Evolutionary conservation across 2,113 vertebrate species (phyloP).

Genomic region (Cottus gobio): DNA sequence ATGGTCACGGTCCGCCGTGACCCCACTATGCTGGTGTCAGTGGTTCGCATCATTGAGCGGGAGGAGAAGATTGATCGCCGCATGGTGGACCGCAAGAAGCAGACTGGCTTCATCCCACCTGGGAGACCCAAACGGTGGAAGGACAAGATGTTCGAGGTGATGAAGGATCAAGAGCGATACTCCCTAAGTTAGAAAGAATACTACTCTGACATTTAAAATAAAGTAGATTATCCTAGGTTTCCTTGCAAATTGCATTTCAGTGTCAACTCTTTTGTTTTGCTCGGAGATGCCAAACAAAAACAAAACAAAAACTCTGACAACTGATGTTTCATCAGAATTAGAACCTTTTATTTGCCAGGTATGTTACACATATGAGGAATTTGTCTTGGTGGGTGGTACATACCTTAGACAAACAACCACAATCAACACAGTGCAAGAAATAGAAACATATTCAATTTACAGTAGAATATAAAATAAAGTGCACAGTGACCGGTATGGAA

Average conservation of each 20-base stretch:
- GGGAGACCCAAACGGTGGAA: slow-evolving; percentile 96
- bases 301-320: no score
- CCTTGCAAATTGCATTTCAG: neutral
- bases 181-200: neutral
- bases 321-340: no score
- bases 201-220: neutral
- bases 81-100: slow-evolving; percentile 94
- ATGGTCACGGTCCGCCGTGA: slow-evolving; percentile 93
- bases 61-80: slow-evolving; percentile 95
- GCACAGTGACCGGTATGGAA: no score
- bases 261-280: no score
- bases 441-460: no score
- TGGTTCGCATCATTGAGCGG: slow-evolving; percentile 95
- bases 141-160: slow-evolving; percentile 89
- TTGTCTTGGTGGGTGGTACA: no score
- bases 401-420: no score
- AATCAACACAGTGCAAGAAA: no score
- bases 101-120: slow-evolving; percentile 93
- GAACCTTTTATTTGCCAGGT: no score
- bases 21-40: slow-evolving; percentile 95
- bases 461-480: no score
- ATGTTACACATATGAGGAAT: no score
- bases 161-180: neutral
- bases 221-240: neutral
- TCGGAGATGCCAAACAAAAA: no score